Base-by-base conservation (phyloP, 2,113 vertebrate species). In the Daphoenositta chrysoptera region DNA sequence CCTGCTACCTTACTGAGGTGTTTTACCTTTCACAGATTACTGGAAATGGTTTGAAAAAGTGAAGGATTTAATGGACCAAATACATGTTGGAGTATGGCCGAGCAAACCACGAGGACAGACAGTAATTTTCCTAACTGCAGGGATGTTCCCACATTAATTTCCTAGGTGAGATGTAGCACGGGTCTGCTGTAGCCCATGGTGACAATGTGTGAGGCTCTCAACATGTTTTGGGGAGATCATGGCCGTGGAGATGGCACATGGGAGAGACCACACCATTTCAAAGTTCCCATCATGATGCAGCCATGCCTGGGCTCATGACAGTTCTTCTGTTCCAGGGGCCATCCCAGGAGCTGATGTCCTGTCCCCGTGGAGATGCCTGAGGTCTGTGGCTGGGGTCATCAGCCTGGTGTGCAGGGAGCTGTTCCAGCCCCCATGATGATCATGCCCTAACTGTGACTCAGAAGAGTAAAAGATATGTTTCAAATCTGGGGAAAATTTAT, bases 51-150 rank as follows among this genome's bases (percentile, higher is more conserved):
- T 70, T 45, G 31, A 33, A 83, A 75, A 80, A 76, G 3, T 7
- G 10, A 42, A 2, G 3, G 26, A 47, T 14, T 72, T 13, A 47
- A 77, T 15, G 5, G 21, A 83, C 5, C 8, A 47, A 63, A 83
- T 24, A 6, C 5, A 30, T 33, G 1, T 10, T 80, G 23, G 24
- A 1, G 5, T 40, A 42, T 13, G 18, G 10, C 23, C 13, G 18
- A 37, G 40, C 10, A 88, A 70, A 48, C 26, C 39, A 30, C 0
- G 0, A 63, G 2, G 19, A 54, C 0, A 8, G 42, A 31, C 5
- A 81, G 18, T 20, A 42, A 42, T 28, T 87, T 76, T 54, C 14
- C 60, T 35, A 30, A 65, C 9, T 31, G 13, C 26, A 72, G 42
- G 17, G 15, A 33, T 47, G 8, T 35, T 50, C 13, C 10, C 40